These are phyloP conservation scores for Agapornis canus DNA, from an alignment of 2,797 vertebrate genomes.

Conservation along the genomic window DNA sequence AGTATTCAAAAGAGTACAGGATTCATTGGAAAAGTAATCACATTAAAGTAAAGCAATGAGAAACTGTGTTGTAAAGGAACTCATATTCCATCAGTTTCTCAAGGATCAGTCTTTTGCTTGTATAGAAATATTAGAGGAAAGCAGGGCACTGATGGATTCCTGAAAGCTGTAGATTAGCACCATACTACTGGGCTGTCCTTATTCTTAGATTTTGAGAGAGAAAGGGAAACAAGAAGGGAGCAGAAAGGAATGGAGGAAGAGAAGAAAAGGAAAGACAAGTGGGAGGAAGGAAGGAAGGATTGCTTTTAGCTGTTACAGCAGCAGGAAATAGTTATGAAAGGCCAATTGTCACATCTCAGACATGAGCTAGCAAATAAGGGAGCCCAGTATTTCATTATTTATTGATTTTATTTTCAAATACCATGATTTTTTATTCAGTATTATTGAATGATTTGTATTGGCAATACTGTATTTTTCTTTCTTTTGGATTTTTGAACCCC, in stretches of 20 bases:
- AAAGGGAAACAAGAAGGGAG: neutral
- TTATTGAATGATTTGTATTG: accelerated
- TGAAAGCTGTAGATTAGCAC: neutral
- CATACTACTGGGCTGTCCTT: neutral
- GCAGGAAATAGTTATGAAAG: neutral
- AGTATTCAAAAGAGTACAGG: neutral
- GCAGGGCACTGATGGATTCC: neutral
- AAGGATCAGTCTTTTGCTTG: neutral
- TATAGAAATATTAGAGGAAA: neutral
- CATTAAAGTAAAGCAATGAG: neutral
- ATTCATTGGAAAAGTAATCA: neutral
- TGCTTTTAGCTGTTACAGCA: neutral
- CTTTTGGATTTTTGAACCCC: neutral
- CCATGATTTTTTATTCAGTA: neutral
- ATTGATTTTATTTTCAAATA: neutral
- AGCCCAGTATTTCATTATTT: accelerated
- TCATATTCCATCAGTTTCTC: neutral
- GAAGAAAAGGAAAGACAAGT: accelerated
- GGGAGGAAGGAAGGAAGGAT: accelerated
- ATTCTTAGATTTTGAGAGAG: neutral
- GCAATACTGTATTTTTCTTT: neutral
- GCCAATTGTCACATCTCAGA: neutral
- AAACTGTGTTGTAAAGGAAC: neutral
- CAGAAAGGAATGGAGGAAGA: neutral
- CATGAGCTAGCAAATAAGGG: neutral